phyloP scores from a whole-genome alignment of 2,797 vertebrate species.

The Sylvia borin region DNA sequence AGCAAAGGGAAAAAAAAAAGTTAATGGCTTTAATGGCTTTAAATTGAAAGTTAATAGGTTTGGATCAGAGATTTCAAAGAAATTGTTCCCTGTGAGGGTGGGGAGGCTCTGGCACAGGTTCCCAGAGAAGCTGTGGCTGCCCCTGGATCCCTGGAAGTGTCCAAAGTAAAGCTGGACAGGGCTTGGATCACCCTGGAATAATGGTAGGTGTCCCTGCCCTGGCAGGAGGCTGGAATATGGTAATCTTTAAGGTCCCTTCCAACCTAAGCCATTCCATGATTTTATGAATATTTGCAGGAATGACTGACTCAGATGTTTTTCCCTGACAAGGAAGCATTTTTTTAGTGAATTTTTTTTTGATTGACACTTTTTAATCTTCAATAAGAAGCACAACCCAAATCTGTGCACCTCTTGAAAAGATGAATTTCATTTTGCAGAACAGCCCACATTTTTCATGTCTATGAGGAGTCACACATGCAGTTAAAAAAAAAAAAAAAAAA shows the following conservation, averaged over 20 bases:
- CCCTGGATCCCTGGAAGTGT: not conserved
- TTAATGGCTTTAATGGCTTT: not conserved
- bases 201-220: not conserved
- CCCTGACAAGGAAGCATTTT: not conserved
- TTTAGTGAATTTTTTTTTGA: not conserved
- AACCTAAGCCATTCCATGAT: not conserved
- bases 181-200: rapidly evolving
- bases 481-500: not conserved
- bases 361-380: not conserved
- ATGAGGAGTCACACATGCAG: not conserved
- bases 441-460: not conserved
- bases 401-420: not conserved
- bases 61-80: not conserved
- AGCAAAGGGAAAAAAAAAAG: not conserved
- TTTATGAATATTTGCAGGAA: not conserved
- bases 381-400: not conserved
- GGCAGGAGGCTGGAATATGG: rapidly evolving
- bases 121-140: not conserved
- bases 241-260: not conserved
- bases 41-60: not conserved
- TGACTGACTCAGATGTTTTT: not conserved
- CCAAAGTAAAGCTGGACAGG: rapidly evolving
- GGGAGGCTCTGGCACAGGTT: rapidly evolving
- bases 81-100: not conserved
- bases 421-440: not conserved